Conservation (phyloP, 2,888 invertebrate genomes). For the Scaptomyza flava region DNA sequence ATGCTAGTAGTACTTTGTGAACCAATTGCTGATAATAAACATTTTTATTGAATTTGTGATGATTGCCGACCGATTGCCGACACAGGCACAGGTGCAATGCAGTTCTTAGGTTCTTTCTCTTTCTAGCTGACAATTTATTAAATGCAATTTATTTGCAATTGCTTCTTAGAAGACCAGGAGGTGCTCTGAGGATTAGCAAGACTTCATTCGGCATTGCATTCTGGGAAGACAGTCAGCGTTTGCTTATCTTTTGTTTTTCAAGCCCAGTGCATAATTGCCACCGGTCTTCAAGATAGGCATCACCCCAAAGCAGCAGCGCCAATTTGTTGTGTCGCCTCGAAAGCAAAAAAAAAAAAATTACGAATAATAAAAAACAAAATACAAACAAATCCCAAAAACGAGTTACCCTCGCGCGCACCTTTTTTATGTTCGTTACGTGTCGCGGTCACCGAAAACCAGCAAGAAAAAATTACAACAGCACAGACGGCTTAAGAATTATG, state of each 20-base stretch:
- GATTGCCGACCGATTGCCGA: slow-evolving; percentile 66
- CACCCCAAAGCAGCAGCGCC: slow-evolving; percentile 64
- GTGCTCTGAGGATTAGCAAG: slow-evolving; percentile 63
- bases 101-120: slow-evolving; percentile 8
- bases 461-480: slow-evolving; percentile 27
- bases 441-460: slow-evolving; percentile 70
- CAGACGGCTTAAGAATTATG: neutral
- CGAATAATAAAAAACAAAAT: neutral
- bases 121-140: slow-evolving; percentile 68
- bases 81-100: slow-evolving; percentile 62
- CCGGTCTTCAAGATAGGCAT: slow-evolving; percentile 81
- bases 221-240: slow-evolving; percentile 52
- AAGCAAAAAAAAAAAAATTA: slow-evolving; percentile 1
- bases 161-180: slow-evolving; percentile 74
- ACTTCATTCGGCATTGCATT: slow-evolving; percentile 52
- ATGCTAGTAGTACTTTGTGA: slow-evolving; percentile 24
- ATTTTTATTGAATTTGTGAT: slow-evolving; percentile 80
- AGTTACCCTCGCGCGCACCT: slow-evolving; percentile 80
- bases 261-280: slow-evolving; percentile 69
- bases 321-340: slow-evolving; percentile 62
- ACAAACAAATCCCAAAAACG: slow-evolving; percentile 39
- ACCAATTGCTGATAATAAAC: slow-evolving; percentile 75
- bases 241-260: slow-evolving; percentile 27
- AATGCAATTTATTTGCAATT: slow-evolving; percentile 79
- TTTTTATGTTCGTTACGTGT: slow-evolving; percentile 82